Base-by-base conservation (phyloP, 2,113 vertebrate species). In the Pomatorhinus ruficollis region DNA sequence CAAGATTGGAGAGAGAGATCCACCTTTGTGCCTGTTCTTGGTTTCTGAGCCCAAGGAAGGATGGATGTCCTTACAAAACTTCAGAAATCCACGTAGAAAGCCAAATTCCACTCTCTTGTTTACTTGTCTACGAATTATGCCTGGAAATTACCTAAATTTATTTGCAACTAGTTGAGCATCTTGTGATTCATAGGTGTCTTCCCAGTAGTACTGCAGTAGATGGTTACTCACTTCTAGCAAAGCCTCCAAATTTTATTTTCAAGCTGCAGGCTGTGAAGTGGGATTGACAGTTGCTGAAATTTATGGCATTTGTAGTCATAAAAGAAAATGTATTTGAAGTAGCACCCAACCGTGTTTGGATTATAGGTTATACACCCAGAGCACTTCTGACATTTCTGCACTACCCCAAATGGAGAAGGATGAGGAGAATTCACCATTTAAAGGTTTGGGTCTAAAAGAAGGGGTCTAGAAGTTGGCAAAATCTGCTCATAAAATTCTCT, bases 241-340 rank as follows among this genome's bases (percentile, higher is more conserved):
- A 96, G 88, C 44, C 92, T 95, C 93, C 86, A 64, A 68, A 78
- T 87, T 80, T 77, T 88, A 72, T 85, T 97, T 94, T 94, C 64
- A 74, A 94, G 47, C 72, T 70, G 44, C 88, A 87, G 86, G 57
- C 90, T 94, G 74, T 83, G 66, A 84, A 95, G 80, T 78, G 49
- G 90, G 92, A 90, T 96, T 89, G 80, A 84, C 86, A 94, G 92
- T 72, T 94, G 65, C 87, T 96, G 94, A 87, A 89, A 84, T 79
- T 92, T 25, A 37, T 90, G 83, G 72, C 53, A 57, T 83, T 96
- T 82, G 71, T 88, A 85, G 83, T 79, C 69, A 21, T 68, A 68
- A 87, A 66, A 87, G 83, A 56, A 96, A 86, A 81, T 54, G 72
- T 83, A 84, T 80, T 53, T 72, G 84, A 88, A 90, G 87, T 40